Percentiles rank a stretch among this genome's conserved stretches.
Conservation (phyloP, 2,888 invertebrate species). For the Nephrotoma guestfalica region DNA sequence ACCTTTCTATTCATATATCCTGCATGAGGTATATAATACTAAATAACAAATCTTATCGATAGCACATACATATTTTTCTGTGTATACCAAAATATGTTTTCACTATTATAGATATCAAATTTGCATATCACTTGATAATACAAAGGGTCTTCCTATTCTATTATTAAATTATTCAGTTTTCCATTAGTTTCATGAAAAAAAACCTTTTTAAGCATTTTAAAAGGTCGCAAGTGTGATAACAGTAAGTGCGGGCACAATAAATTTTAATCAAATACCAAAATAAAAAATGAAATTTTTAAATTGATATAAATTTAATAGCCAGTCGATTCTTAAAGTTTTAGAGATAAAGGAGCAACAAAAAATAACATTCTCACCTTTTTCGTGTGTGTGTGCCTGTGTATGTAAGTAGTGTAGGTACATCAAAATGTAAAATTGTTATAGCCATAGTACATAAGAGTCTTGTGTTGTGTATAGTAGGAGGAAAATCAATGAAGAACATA, state of each 20-base stretch:
- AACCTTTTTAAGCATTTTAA: neutral
- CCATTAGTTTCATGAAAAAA: neutral
- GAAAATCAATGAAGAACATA: neutral
- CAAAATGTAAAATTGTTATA: neutral
- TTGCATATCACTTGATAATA: neutral
- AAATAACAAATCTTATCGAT: neutral
- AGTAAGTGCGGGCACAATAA: neutral
- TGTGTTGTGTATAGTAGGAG: neutral
- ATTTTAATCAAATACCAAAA: neutral
- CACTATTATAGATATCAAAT: neutral
- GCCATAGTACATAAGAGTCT: neutral
- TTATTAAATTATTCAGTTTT: neutral
- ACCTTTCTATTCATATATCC: neutral
- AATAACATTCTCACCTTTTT: neutral
- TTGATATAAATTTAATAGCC: neutral
- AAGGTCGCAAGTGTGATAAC: neutral
- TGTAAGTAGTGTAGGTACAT: neutral
- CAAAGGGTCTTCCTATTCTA: neutral
- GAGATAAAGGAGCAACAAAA: neutral
- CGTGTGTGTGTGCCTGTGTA: neutral
- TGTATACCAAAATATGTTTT: neutral
- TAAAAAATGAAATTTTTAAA: neutral
- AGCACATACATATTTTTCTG: neutral
- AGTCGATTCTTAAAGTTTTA: neutral
- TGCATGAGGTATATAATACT: neutral